A percentile compares a stretch with the other conserved stretches of the same genome.
Conservation (phyloP, 2,888 invertebrate genomes). For the Hydrotaea cyrtoneurina region DNA sequence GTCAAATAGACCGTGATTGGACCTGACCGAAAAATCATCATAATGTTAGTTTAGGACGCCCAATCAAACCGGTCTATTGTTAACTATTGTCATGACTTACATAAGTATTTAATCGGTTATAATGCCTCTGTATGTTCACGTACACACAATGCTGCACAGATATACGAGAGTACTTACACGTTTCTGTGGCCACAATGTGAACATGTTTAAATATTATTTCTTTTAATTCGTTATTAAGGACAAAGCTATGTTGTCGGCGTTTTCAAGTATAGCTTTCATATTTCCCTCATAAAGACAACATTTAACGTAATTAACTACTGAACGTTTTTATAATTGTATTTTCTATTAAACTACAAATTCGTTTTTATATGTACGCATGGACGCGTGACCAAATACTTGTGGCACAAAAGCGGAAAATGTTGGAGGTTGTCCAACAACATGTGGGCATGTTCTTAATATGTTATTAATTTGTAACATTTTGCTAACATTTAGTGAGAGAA, state of each 20-base stretch:
- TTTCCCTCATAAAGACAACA: not conserved
- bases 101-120: conserved; percentile 26
- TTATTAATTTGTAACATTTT: no score
- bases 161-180: not conserved
- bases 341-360: not conserved
- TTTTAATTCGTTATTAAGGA: conserved; percentile 9
- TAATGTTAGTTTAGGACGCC: no score
- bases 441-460: no score
- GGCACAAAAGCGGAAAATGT: no score
- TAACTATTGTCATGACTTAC: conserved; percentile 14
- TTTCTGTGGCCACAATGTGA: conserved; percentile 26
- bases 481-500: no score
- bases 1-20: no score
- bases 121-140: not conserved
- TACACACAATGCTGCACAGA: not conserved
- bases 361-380: not conserved
- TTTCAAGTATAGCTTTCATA: not conserved
- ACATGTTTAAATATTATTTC: conserved; percentile 14
- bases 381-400: not conserved
- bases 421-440: no score
- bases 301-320: conserved; percentile 5
- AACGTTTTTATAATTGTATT: conserved; percentile 8
- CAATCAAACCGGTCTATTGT: no score
- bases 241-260: not conserved
- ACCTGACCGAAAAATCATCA: no score